These are phyloP conservation scores for Holacanthella duospinosa DNA, from an alignment of 2,888 invertebrate species.

Conservation along the genomic window DNA sequence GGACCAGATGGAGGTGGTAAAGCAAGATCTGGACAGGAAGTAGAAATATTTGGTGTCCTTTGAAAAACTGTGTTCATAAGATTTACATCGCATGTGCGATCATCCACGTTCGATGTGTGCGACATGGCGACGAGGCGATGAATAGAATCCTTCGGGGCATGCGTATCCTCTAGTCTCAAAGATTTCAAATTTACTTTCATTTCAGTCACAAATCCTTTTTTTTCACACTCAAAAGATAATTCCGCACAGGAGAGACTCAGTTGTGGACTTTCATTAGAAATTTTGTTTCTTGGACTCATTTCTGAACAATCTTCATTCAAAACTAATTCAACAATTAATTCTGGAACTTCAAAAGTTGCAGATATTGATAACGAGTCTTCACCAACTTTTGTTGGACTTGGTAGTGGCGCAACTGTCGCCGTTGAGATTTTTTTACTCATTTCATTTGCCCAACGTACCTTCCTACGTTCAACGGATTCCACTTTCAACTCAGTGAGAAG, in stretches of 20 bases:
- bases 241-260: constrained; percentile 33
- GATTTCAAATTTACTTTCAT: constrained; percentile 53
- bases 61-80: constrained; percentile 39
- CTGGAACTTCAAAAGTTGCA: constrained; percentile 63
- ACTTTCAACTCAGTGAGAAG: constrained; percentile 24
- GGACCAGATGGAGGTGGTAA: constrained; percentile 37
- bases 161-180: constrained; percentile 79
- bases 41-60: constrained; percentile 52
- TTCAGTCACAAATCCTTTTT: constrained; percentile 26
- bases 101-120: constrained; percentile 40
- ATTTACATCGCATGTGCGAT: constrained; percentile 37
- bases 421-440: neutral
- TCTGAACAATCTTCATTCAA: constrained; percentile 14
- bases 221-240: constrained; percentile 31
- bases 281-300: too few species aligned
- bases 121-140: constrained; percentile 78
- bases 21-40: constrained; percentile 67
- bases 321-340: constrained; percentile 59
- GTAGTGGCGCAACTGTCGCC: constrained; percentile 17
- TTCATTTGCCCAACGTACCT: constrained; percentile 30
- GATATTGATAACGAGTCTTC: constrained; percentile 38
- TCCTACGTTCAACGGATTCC: constrained; percentile 12
- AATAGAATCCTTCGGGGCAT: constrained; percentile 63
- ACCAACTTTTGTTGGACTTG: constrained; percentile 30
- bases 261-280: constrained; percentile 25